phyloP scores from a whole-genome alignment of 2,888 invertebrate genomes.

The Scaptomyza tumidula region DNA sequence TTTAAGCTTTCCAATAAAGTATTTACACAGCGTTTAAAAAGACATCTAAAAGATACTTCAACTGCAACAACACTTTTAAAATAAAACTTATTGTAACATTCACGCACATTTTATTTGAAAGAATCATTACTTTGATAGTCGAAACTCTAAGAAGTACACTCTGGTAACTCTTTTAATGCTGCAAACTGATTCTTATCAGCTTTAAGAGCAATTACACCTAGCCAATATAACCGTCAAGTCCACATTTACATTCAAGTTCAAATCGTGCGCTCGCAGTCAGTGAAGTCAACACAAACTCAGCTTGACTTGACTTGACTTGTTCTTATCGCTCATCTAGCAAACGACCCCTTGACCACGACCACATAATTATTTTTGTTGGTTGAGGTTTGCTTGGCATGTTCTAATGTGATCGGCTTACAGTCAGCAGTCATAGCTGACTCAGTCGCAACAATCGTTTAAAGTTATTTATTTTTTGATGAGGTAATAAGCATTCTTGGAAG shows the following conservation, averaged over 20 bases:
- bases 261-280: slow-evolving; percentile 33
- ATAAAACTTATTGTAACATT: too few relatives aligned
- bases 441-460: neutral
- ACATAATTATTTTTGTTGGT: slow-evolving; percentile 6
- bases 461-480: neutral
- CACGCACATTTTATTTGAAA: too few relatives aligned
- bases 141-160: too few relatives aligned
- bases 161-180: slow-evolving; percentile 22
- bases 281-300: slow-evolving; percentile 22
- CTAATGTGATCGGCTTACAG: slow-evolving; percentile 3
- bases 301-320: slow-evolving; percentile 1
- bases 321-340: slow-evolving; percentile 67
- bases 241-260: slow-evolving; percentile 42
- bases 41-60: neutral
- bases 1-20: too few relatives aligned
- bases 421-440: slow-evolving; percentile 1
- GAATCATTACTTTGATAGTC: too few relatives aligned
- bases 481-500: neutral
- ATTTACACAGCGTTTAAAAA: neutral
- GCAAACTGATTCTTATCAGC: slow-evolving; percentile 37
- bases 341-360: slow-evolving; percentile 57
- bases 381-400: neutral
- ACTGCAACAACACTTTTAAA: neutral
- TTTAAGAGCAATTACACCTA: slow-evolving; percentile 35
- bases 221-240: slow-evolving; percentile 19